Conservation (phyloP, 53 echinoderm and acorn worm genomes). For the Holothuria leucospilota region DNA sequence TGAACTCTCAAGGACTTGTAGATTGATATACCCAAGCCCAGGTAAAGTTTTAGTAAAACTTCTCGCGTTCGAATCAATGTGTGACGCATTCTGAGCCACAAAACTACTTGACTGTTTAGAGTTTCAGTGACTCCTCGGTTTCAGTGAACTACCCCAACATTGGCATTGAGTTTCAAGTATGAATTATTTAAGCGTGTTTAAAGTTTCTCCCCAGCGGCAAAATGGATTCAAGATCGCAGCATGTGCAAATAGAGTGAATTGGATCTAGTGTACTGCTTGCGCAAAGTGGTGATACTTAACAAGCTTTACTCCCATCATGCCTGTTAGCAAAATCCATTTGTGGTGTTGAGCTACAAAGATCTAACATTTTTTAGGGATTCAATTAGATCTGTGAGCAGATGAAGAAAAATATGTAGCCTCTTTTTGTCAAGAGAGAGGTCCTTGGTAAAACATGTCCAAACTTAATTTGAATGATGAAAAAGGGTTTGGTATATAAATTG, state of each 20-base stretch:
- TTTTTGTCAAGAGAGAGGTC: too few relatives aligned
- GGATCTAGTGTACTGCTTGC: background rate
- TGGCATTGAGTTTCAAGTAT: conserved; percentile 35
- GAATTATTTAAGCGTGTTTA: conserved; percentile 40
- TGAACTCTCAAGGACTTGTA: too few relatives aligned
- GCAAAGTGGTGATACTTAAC: conserved; percentile 29
- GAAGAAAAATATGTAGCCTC: too few relatives aligned
- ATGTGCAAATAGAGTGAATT: conserved; percentile 27
- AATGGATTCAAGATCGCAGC: conserved; percentile 13
- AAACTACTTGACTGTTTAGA: background rate
- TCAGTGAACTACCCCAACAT: background rate
- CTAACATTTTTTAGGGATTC: background rate
- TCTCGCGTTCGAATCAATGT: conserved; percentile 5
- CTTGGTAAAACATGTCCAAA: too few relatives aligned
- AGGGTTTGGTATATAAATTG: too few relatives aligned
- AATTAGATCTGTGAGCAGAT: conserved; percentile 6
- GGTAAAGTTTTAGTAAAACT: conserved; percentile 1
- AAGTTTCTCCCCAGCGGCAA: conserved; percentile 35
- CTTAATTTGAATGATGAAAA: too few relatives aligned
- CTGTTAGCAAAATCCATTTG: conserved; percentile 42
- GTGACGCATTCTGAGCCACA: background rate
- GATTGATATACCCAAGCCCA: too few relatives aligned
- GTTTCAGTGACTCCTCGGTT: conserved; percentile 37
- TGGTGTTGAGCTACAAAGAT: conserved; percentile 6
- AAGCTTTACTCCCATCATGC: conserved; percentile 23